Evolutionary conservation across 2,113 vertebrate species (phyloP).

Genomic region (Ammodytes dubius): DNA sequence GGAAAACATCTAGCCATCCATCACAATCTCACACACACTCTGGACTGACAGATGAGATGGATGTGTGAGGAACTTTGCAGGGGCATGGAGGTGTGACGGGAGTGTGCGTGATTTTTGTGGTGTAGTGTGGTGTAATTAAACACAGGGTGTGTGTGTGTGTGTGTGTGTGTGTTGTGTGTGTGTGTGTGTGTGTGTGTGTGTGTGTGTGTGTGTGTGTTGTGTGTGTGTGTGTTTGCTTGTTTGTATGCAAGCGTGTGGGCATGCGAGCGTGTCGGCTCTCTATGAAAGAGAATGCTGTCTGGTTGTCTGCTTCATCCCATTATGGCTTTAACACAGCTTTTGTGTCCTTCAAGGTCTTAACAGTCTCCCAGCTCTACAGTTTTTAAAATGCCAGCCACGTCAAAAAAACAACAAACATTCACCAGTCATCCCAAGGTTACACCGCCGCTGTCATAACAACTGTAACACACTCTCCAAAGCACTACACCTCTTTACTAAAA

Average conservation of each 20-base stretch:
- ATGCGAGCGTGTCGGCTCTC: background rate
- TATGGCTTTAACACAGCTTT: slow-evolving; percentile 48
- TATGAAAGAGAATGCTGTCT: slow-evolving; percentile 40
- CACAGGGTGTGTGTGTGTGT: background rate
- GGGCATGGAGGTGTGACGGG: slow-evolving; percentile 24
- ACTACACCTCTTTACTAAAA: slow-evolving; percentile 10
- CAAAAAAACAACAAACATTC: slow-evolving; percentile 66
- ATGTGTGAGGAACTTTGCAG: slow-evolving; percentile 53
- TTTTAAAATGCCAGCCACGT: slow-evolving; percentile 54
- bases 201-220: background rate
- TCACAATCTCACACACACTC: slow-evolving; percentile 58
- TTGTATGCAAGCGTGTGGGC: background rate
- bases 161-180: slow-evolving; percentile 4
- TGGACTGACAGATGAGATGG: slow-evolving; percentile 66
- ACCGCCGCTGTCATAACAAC: slow-evolving; percentile 43
- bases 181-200: background rate
- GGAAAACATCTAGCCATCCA: slow-evolving; percentile 55
- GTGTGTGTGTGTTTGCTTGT: background rate
- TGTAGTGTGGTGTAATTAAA: slow-evolving; percentile 38
- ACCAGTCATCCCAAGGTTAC: slow-evolving; percentile 59
- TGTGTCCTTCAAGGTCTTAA: slow-evolving; percentile 62
- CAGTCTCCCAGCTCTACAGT: slow-evolving; percentile 23
- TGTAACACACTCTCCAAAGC: slow-evolving; percentile 38
- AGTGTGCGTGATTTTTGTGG: slow-evolving; percentile 26
- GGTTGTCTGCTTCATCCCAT: slow-evolving; percentile 51